A percentile compares a stretch with the other conserved stretches of the same genome.
phyloP scores from a whole-genome alignment of 2,888 invertebrate species.

The Drosophila flavopinicola region DNA sequence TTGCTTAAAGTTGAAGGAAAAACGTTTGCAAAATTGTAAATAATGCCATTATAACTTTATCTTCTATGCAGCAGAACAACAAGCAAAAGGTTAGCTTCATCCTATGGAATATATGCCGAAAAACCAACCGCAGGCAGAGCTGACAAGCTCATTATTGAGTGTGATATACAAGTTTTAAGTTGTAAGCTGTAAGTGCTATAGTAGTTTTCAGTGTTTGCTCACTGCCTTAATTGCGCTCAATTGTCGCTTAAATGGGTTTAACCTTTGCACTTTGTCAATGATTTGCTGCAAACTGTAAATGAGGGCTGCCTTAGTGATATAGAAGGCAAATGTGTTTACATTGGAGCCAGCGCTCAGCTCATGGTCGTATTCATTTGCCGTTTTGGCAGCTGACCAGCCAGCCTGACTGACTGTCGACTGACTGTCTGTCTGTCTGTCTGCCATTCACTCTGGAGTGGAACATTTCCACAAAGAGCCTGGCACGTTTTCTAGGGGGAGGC shows the following conservation, averaged over 20 bases:
- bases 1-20: too few relatives aligned
- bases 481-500: not conserved
- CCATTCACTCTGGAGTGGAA: conserved; percentile 15
- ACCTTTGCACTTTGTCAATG: conserved; percentile 57
- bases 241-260: conserved; percentile 63
- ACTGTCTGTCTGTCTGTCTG: not conserved
- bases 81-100: too few relatives aligned
- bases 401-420: not conserved
- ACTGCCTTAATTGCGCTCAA: conserved; percentile 58
- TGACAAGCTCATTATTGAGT: too few relatives aligned
- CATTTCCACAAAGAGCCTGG: conserved; percentile 3
- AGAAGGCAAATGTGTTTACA: too few relatives aligned
- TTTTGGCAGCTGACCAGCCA: conserved; percentile 20
- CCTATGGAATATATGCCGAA: too few relatives aligned
- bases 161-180: too few relatives aligned
- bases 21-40: too few relatives aligned
- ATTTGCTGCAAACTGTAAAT: conserved; percentile 27
- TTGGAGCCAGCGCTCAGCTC: too few relatives aligned
- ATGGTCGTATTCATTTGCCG: conserved; percentile 25
- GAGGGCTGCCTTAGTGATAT: conserved; percentile 15
- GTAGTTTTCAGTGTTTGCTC: conserved; percentile 3
- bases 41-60: too few relatives aligned
- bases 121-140: too few relatives aligned
- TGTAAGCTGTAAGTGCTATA: too few relatives aligned
- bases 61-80: too few relatives aligned